These are phyloP conservation scores for Noctilio leporinus DNA, from an alignment of 2,113 vertebrate species.

Conservation along the genomic window DNA sequence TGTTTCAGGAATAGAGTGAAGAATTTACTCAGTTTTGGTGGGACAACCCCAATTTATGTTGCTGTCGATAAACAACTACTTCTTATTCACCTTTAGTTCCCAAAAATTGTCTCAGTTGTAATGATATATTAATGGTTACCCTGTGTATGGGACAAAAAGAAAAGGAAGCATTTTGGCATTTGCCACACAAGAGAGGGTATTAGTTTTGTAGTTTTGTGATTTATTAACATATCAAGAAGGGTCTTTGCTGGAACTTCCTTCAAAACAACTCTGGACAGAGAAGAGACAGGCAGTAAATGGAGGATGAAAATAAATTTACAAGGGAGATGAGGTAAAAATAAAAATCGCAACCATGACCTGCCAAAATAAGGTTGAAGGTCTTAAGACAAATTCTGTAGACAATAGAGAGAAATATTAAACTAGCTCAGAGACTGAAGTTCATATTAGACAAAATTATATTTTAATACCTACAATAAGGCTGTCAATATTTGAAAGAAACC, in stretches of 20 bases:
- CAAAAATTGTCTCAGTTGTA: neutral
- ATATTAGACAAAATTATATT: neutral
- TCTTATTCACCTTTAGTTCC: neutral
- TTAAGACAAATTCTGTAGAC: neutral
- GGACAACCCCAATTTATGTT: neutral
- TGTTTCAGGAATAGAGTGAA: neutral
- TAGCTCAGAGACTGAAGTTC: neutral
- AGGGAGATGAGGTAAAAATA: neutral
- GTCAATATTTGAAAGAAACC: neutral
- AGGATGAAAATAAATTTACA: neutral
- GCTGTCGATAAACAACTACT: neutral
- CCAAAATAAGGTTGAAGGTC: neutral
- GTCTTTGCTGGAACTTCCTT: neutral
- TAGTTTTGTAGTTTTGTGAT: neutral
- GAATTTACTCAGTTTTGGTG: neutral
- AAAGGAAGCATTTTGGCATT: neutral
- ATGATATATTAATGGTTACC: neutral
- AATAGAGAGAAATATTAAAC: neutral
- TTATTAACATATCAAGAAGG: neutral
- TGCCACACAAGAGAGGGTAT: neutral
- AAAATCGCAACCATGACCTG: neutral
- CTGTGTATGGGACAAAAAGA: neutral
- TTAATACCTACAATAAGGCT: neutral
- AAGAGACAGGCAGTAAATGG: neutral
- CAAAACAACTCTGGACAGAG: neutral